These are phyloP conservation scores for Ciconia maguari DNA, from an alignment of 2,113 vertebrate species.

Conservation along the genomic window DNA sequence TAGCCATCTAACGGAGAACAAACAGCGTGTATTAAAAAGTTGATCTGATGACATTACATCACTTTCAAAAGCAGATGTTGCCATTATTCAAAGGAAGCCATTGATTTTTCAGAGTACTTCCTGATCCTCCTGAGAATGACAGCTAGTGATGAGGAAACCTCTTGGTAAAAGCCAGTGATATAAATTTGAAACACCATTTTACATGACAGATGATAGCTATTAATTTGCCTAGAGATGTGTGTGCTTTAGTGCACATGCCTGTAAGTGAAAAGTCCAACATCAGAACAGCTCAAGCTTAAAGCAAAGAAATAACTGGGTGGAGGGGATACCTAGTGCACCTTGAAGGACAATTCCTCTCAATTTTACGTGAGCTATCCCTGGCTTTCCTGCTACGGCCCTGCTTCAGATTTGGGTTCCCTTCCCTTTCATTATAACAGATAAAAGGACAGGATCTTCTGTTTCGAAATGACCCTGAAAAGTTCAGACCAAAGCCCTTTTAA, in stretches of 20 bases:
- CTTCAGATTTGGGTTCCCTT: not conserved
- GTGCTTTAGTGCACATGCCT: not conserved
- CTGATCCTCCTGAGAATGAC: conserved; percentile 31
- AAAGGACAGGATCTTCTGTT: conserved; percentile 8
- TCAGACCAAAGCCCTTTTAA: conserved; percentile 32
- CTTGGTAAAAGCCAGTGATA: conserved; percentile 15
- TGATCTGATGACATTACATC: not conserved
- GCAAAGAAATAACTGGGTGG: not conserved
- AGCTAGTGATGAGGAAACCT: conserved; percentile 27
- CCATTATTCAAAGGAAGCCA: conserved; percentile 31
- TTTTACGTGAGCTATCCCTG: not conserved
- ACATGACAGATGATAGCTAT: conserved; percentile 39
- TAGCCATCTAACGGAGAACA: not conserved
- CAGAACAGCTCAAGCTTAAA: not conserved
- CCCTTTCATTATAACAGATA: not conserved
- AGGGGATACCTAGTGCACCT: not conserved
- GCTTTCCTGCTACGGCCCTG: not conserved
- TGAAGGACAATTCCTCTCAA: not conserved
- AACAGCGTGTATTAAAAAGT: not conserved
- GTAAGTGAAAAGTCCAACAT: not conserved
- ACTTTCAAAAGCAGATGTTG: conserved; percentile 24
- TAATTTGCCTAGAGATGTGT: not conserved
- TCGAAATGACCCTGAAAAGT: conserved; percentile 37
- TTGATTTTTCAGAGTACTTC: conserved; percentile 27
- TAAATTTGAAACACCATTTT: conserved; percentile 32